Percentiles rank a stretch among this genome's conserved stretches.
These are phyloP conservation scores for Scrobipalpa costella DNA, from an alignment of 2,888 invertebrate species.

Conservation along the genomic window DNA sequence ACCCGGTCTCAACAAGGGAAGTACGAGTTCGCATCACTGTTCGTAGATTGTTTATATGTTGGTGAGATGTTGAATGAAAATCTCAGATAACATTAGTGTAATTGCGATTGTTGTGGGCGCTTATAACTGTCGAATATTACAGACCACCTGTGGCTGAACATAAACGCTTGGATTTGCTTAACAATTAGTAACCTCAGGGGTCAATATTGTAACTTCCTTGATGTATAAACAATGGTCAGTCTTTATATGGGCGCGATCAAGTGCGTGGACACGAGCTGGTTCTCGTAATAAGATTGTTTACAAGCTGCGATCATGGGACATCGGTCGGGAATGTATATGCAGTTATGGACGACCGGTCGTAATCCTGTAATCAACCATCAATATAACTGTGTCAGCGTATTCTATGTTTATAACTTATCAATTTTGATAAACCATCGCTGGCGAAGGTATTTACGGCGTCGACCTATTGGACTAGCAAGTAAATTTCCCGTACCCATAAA, in stretches of 20 bases:
- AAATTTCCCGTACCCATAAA: slow-evolving; percentile 2
- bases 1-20: slow-evolving; percentile 44
- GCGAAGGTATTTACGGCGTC: slow-evolving; percentile 16
- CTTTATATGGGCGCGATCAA: slow-evolving; percentile 9
- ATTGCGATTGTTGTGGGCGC: neutral
- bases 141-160: slow-evolving; percentile 32
- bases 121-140: slow-evolving; percentile 7
- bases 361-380: slow-evolving; percentile 35
- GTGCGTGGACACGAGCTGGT: slow-evolving; percentile 11
- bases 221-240: slow-evolving; percentile 24
- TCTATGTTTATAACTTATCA: slow-evolving; percentile 34
- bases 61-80: slow-evolving; percentile 40
- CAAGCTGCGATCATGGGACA: slow-evolving; percentile 36
- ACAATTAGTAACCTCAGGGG: slow-evolving; percentile 45
- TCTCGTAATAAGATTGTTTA: slow-evolving; percentile 34
- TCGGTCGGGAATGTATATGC: slow-evolving; percentile 37
- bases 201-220: slow-evolving; percentile 32
- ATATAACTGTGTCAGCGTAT: slow-evolving; percentile 32
- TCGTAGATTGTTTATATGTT: slow-evolving; percentile 1
- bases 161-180: slow-evolving; percentile 42
- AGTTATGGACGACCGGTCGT: slow-evolving; percentile 37
- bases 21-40: slow-evolving; percentile 35
- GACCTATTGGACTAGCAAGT: slow-evolving; percentile 28
- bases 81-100: slow-evolving; percentile 12
- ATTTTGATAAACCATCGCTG: slow-evolving; percentile 30